phyloP scores from a whole-genome alignment of 92 coral and sea anemone genomes.

The Actinostola sp. region DNA sequence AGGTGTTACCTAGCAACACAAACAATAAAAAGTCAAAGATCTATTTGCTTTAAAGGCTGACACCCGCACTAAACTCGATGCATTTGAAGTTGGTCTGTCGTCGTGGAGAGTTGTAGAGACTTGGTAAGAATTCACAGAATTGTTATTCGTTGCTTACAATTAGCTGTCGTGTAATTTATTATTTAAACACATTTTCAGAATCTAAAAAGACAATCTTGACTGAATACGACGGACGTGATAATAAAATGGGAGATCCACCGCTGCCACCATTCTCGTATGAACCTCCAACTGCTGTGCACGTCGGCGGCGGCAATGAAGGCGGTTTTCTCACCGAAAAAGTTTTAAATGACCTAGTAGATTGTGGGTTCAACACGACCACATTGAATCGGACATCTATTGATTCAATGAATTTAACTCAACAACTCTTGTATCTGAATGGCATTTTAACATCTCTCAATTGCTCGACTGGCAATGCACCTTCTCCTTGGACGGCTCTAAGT shows the following conservation, averaged over 20 bases:
- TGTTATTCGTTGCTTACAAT: background rate
- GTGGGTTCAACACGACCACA: constrained; percentile 13
- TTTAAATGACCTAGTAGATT: background rate
- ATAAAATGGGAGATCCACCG: constrained; percentile 2
- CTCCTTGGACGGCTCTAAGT: background rate
- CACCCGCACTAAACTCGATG: background rate
- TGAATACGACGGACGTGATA: background rate
- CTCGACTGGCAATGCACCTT: background rate
- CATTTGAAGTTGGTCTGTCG: constrained; percentile 2
- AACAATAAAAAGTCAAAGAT: background rate
- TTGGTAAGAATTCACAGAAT: constrained; percentile 7
- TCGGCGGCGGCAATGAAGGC: background rate
- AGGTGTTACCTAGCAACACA: constrained; percentile 13
- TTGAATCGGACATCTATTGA: background rate
- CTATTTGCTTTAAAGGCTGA: background rate
- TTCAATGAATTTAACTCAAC: background rate
- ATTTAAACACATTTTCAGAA: background rate
- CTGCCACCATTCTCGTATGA: too few relatives aligned
- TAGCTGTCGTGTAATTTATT: background rate
- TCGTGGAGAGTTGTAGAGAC: constrained; percentile 1
- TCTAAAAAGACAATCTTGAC: background rate
- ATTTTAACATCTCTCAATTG: background rate
- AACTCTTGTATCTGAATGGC: background rate
- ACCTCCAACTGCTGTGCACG: background rate
- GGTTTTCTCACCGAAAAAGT: background rate